These are phyloP conservation scores for Elysia crispata DNA, from an alignment of 2,888 invertebrate species.

Conservation along the genomic window DNA sequence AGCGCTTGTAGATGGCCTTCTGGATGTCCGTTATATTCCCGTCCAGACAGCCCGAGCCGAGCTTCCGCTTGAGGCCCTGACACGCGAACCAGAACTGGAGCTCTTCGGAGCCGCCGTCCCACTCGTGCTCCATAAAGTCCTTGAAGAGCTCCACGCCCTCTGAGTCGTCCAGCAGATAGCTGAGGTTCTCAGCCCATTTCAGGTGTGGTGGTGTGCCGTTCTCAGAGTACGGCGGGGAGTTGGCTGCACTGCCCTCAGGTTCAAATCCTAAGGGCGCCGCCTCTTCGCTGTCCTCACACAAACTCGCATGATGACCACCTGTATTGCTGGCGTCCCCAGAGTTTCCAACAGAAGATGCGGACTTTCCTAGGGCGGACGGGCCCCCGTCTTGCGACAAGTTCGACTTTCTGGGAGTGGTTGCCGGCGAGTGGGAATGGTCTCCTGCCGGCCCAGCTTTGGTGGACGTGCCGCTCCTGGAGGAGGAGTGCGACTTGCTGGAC, in stretches of 20 bases:
- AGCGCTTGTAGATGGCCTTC: slow-evolving; percentile 81
- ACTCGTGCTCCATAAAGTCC: slow-evolving; percentile 76
- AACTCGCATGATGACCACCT: slow-evolving; percentile 37
- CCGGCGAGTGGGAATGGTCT: slow-evolving; percentile 67
- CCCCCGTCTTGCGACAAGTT: slow-evolving; percentile 56
- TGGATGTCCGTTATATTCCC: slow-evolving; percentile 80
- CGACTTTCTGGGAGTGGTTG: slow-evolving; percentile 74
- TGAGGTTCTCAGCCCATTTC: slow-evolving; percentile 92
- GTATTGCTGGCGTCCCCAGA: slow-evolving; percentile 41
- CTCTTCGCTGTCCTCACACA: slow-evolving; percentile 63
- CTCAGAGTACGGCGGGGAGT: slow-evolving; percentile 77
- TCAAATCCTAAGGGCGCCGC: slow-evolving; percentile 81
- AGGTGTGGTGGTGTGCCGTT: slow-evolving; percentile 84
- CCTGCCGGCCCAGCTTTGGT: slow-evolving; percentile 66
- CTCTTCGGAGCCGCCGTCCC: slow-evolving; percentile 66
- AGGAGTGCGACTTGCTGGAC: slow-evolving; percentile 59
- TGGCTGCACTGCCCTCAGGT: slow-evolving; percentile 81
- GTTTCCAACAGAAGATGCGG: slow-evolving; percentile 52
- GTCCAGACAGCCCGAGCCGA: slow-evolving; percentile 79
- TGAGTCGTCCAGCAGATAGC: slow-evolving; percentile 89
- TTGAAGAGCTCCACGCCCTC: slow-evolving; percentile 93
- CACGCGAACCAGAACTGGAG: slow-evolving; percentile 90
- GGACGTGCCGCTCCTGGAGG: slow-evolving; percentile 63
- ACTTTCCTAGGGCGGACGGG: no score
- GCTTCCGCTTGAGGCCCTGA: slow-evolving; percentile 72